Conservation (phyloP, 53 echinoderm and acorn worm genomes). For the Temnopleurus reevesii region DNA sequence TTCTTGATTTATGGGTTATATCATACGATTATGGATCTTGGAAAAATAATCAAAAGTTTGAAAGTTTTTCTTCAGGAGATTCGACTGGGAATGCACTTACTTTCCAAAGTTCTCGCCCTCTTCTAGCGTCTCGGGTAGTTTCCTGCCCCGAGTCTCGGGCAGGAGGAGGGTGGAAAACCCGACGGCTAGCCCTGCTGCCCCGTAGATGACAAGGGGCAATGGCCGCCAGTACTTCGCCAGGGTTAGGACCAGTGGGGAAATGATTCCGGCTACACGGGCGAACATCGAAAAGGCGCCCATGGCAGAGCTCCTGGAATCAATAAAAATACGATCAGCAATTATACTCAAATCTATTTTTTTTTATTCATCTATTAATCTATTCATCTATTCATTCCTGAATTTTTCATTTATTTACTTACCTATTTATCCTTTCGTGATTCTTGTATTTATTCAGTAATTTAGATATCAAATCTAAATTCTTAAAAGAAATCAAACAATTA, state of each 20-base stretch:
- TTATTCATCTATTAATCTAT: too few species aligned
- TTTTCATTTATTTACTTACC: too few species aligned
- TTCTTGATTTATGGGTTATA: too few species aligned
- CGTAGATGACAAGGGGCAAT: constrained; percentile 56
- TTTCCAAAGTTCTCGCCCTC: constrained; percentile 66
- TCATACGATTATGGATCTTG: not conserved
- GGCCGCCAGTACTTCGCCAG: constrained; percentile 26
- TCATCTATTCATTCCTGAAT: too few species aligned
- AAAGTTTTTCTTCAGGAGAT: too few species aligned
- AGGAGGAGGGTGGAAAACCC: constrained; percentile 61
- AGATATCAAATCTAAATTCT: too few species aligned
- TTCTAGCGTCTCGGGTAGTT: constrained; percentile 64
- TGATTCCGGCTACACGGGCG: constrained; percentile 58
- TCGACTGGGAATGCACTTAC: not conserved
- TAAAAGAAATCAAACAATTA: too few species aligned
- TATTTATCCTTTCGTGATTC: too few species aligned
- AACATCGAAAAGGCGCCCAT: constrained; percentile 58
- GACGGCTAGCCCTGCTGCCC: constrained; percentile 24
- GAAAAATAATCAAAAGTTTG: too few species aligned
- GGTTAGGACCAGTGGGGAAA: constrained; percentile 60
- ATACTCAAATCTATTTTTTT: too few species aligned
- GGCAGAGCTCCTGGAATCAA: constrained; percentile 50
- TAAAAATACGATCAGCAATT: not conserved
- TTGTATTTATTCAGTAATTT: too few species aligned
- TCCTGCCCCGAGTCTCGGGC: constrained; percentile 60